Percentiles rank a stretch among this genome's conserved stretches.
Conservation (phyloP, 2,113 vertebrate species). For the Caloenas nicobarica region DNA sequence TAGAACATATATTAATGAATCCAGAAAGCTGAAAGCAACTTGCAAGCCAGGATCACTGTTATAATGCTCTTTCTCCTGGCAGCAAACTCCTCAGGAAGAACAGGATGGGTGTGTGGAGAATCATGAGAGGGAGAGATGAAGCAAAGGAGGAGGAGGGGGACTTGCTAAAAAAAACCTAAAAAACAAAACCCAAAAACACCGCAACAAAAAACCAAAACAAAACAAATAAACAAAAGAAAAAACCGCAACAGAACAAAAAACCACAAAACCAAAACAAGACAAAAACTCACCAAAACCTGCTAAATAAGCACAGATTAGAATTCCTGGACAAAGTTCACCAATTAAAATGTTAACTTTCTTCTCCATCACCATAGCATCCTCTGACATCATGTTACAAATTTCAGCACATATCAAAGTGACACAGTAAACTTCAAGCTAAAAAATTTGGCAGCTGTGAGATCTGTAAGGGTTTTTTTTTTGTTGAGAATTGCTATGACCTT, state of each 20-base stretch:
- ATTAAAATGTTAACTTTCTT: neutral
- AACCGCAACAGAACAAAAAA: too few relatives aligned
- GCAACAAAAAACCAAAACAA: too few relatives aligned
- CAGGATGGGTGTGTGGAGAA: slow-evolving; percentile 21
- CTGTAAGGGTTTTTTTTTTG: neutral
- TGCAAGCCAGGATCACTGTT: neutral
- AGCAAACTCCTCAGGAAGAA: neutral
- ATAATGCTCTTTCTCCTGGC: neutral
- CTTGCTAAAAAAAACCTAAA: neutral
- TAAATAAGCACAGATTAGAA: neutral
- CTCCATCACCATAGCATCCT: neutral
- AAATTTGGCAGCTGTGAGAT: neutral
- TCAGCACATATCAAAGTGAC: neutral
- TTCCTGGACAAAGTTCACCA: neutral
- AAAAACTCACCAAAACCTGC: neutral
- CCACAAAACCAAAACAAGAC: too few relatives aligned
- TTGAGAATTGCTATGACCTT: neutral
- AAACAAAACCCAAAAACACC: neutral
- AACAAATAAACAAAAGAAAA: too few relatives aligned
- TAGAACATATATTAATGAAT: neutral
- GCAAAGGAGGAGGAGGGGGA: neutral
- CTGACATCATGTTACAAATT: neutral
- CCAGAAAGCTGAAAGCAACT: neutral
- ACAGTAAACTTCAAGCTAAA: neutral
- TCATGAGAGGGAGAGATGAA: neutral